Conservation (phyloP, 2,797 vertebrate genomes). For the Salarias fasciatus region DNA sequence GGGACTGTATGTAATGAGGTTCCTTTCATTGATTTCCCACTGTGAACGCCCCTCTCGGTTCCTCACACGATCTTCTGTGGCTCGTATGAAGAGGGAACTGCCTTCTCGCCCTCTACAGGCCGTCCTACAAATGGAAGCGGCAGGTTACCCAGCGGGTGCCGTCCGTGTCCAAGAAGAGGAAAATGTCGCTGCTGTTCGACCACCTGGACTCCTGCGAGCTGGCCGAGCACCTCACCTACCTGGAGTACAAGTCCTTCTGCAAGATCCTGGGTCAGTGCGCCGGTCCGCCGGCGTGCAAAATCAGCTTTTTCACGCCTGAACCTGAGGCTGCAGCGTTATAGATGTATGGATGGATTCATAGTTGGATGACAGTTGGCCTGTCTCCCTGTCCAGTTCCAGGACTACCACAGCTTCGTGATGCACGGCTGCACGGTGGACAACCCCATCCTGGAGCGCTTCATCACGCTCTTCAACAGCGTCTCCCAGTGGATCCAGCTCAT, state of each 20-base stretch:
- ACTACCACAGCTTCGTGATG: conserved; percentile 93
- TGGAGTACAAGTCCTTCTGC: conserved; percentile 94
- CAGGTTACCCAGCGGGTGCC: conserved; percentile 90
- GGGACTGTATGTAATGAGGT: neutral
- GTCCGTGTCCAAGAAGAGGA: conserved; percentile 86
- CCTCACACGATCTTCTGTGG: neutral
- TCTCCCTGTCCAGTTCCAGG: conserved; percentile 85
- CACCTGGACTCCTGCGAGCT: conserved; percentile 90
- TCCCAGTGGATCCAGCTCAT: conserved; percentile 97
- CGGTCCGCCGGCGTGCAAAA: no score
- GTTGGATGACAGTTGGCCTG: no score
- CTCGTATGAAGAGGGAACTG: neutral
- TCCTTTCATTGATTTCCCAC: neutral
- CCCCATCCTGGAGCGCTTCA: conserved; percentile 92
- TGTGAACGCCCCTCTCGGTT: neutral
- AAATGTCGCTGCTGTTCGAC: conserved; percentile 92
- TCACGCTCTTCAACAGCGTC: conserved; percentile 93
- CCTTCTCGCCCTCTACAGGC: conserved; percentile 72
- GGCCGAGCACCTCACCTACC: conserved; percentile 90
- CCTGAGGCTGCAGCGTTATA: no score
- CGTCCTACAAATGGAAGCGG: conserved; percentile 92
- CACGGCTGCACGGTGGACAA: conserved; percentile 93
- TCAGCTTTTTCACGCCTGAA: neutral
- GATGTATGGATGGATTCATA: no score
- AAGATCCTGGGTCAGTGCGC: conserved; percentile 88